A percentile compares a stretch with the other conserved stretches of the same genome.
Evolutionary conservation across 2,113 vertebrate genomes (phyloP).

Genomic region (Pyrgilauda ruficollis): DNA sequence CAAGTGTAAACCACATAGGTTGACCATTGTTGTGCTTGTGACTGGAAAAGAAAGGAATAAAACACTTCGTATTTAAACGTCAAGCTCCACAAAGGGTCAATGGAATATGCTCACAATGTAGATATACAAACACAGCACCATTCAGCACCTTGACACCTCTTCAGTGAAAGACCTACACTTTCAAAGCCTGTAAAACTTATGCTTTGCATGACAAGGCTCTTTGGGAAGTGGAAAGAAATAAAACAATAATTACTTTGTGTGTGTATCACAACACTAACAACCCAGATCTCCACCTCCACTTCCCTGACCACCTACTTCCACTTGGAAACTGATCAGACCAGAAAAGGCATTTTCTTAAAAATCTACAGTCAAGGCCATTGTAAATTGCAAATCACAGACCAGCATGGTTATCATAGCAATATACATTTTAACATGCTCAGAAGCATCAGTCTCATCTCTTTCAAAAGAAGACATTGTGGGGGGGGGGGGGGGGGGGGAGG

Average conservation of each 20-base stretch:
- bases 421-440: neutral
- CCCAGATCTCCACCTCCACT: neutral
- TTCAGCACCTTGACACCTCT: neutral
- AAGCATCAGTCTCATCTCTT: neutral
- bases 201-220: neutral
- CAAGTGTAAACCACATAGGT: constrained; percentile 95
- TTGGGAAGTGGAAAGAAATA: neutral
- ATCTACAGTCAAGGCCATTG: neutral
- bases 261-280: neutral
- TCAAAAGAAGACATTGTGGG: neutral
- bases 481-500: no score
- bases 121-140: neutral
- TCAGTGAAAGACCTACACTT: neutral
- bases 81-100: neutral
- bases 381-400: neutral
- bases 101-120: neutral
- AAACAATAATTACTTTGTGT: neutral
- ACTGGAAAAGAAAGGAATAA: constrained; percentile 66
- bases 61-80: neutral
- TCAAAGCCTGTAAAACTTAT: neutral
- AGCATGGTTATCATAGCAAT: neutral
- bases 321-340: neutral
- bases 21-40: constrained; percentile 85
- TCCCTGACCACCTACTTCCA: neutral
- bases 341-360: neutral